phyloP scores from a whole-genome alignment of 2,888 invertebrate genomes.

The Melipona beecheii region DNA sequence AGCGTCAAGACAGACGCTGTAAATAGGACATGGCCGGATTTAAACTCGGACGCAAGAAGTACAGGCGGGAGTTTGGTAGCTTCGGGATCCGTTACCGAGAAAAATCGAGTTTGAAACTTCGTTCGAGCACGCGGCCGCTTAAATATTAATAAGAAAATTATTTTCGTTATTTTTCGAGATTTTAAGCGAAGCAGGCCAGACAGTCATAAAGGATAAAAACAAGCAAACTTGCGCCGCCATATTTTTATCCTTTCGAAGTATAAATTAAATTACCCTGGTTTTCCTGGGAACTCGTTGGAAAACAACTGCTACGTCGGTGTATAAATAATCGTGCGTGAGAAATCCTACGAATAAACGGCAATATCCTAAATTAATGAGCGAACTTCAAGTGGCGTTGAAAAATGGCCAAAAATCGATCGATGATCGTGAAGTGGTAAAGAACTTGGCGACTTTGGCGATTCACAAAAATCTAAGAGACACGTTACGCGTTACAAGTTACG shows the following conservation, averaged over 20 bases:
- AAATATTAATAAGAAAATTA: constrained; percentile 12
- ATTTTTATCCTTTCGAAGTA: background rate
- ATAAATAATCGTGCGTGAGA: background rate
- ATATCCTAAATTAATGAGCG: background rate
- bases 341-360: background rate
- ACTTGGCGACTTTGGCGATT: background rate
- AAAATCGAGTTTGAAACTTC: constrained; percentile 1
- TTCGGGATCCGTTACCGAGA: background rate
- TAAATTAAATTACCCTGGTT: background rate
- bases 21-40: constrained; percentile 4
- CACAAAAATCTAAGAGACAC: constrained; percentile 7
- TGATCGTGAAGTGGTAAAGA: background rate
- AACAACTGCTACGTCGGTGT: background rate
- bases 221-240: background rate
- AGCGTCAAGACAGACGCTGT: background rate
- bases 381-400: background rate
- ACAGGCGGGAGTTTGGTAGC: background rate
- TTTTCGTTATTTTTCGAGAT: background rate
- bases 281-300: background rate
- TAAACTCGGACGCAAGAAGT: background rate
- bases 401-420: background rate
- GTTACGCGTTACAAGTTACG: background rate
- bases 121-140: background rate
- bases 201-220: background rate
- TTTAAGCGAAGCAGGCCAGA: background rate